phyloP scores from a whole-genome alignment of 2,797 vertebrate species.

The Perodicticus potto region DNA sequence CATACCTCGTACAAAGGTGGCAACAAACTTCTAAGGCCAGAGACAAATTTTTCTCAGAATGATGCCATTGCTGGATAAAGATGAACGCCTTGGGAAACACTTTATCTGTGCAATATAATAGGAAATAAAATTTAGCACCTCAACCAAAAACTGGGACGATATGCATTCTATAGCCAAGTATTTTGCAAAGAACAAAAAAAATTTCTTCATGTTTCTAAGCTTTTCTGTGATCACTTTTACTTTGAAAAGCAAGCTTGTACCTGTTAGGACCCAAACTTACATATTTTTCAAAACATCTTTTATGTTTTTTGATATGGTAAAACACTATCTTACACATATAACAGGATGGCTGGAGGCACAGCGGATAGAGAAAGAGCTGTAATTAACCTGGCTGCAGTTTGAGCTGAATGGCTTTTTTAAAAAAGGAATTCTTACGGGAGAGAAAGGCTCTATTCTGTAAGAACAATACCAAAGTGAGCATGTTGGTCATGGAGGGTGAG shows the following conservation, averaged over 20 bases:
- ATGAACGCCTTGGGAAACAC: not conserved
- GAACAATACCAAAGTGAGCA: not conserved
- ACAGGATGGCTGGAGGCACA: not conserved
- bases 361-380: not conserved
- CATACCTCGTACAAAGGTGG: not conserved
- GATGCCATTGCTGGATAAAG: slow-evolving; percentile 2
- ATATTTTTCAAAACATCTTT: not conserved
- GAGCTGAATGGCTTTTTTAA: not conserved
- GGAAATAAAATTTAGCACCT: slow-evolving; percentile 52
- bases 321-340: not conserved
- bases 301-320: slow-evolving; percentile 17
- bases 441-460: not conserved
- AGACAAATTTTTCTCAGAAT: slow-evolving; percentile 15
- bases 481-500: not conserved
- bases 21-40: not conserved
- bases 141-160: slow-evolving; percentile 47
- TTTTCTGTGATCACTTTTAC: slow-evolving; percentile 27
- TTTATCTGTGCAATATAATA: not conserved
- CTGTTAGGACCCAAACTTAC: not conserved
- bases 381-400: slow-evolving; percentile 1
- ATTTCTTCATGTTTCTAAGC: not conserved
- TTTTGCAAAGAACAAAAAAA: slow-evolving; percentile 32
- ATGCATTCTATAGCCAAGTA: not conserved
- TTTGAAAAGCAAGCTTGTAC: not conserved
- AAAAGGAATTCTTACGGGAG: not conserved